Percentiles rank a stretch among this genome's conserved stretches.
Conservation (phyloP, 1,140 invertebrate genomes). For the Pseudomyrmex dendroicus region DNA sequence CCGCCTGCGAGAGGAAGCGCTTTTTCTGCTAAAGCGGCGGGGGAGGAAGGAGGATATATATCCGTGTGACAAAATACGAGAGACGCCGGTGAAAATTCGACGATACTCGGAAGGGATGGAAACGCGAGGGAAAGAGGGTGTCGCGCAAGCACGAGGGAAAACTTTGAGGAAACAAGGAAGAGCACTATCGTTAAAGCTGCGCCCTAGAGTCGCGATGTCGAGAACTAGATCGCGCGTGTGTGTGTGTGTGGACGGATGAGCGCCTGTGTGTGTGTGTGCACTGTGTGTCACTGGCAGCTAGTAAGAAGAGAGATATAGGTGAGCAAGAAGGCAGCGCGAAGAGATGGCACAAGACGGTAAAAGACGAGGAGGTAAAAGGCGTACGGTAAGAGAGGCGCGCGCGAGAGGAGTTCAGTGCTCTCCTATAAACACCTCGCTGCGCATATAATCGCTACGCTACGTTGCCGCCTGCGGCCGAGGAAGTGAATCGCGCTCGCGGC, state of each 20-base stretch:
- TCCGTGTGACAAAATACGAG: not conserved
- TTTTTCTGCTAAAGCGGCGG: not conserved
- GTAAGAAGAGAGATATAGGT: conserved; percentile 63
- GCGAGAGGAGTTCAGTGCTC: conserved; percentile 65
- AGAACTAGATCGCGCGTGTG: conserved; percentile 29
- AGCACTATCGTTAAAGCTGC: conserved; percentile 63
- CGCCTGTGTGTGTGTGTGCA: not conserved
- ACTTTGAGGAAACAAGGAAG: conserved; percentile 60
- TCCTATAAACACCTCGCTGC: conserved; percentile 72
- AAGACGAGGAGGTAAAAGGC: not conserved
- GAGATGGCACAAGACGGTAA: conserved; percentile 32
- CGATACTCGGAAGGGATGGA: no score
- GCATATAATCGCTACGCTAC: conserved; percentile 67
- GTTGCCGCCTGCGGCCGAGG: not conserved
- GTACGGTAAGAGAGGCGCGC: conserved; percentile 5
- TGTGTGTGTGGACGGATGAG: not conserved
- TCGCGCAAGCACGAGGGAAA: conserved; percentile 19
- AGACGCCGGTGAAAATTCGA: not conserved
- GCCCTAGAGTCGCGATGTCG: conserved; percentile 34
- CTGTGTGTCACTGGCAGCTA: conserved; percentile 49
- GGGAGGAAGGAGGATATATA: conserved; percentile 1
- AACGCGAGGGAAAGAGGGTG: conserved; percentile 4
- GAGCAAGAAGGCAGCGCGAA: conserved; percentile 1
- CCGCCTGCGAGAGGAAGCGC: not conserved
- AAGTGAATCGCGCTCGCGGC: conserved; percentile 28